Evolutionary conservation across 2,888 invertebrate genomes (phyloP), one percentile per base, ranked within the genome.

Genomic region (Drosophila limbata): DNA sequence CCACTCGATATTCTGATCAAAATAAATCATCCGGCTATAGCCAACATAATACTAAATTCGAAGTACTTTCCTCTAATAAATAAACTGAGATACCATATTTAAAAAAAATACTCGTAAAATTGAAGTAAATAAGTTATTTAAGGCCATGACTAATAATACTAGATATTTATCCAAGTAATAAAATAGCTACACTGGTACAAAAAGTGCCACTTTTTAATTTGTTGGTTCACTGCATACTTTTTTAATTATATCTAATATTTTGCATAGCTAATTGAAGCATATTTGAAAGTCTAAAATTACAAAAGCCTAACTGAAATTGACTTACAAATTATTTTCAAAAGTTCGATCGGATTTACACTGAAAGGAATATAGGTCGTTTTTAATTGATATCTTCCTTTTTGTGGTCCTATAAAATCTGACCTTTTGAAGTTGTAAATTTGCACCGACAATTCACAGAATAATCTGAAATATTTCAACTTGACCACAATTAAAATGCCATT

Each of bases 401-500:
- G 10, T 15, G 31, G 15, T 39, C 13, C 19, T 13, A n/a, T 25
- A 25, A n/a, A 37, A 28, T 55, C 39, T 15, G 35, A 45, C 13
- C 19, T 33, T 63, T 53, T 39, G 19, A 28, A 15, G 8, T 33
- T 47, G 55, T 25, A 17, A 62, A 73, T 55, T 67, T 56, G 51
- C 63, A 37, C 40, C 39, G 28, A 35, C 63, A 67, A 50, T 60
- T 37, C 33, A 50, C 40, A 28, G 53, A 52, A 55, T 47, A 53
- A n/a, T 37, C 21, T 60, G 31, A 45, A 67, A 75, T 68, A 67
- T 68, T 70, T 47, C 62, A 67, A 42, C 64, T 68, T 48, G 69
- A 77, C 81, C 77, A 77, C 84, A 83, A 83, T 83, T 84, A 84
- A 81, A 84, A 65, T 70, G 66, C 66, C 84, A 86, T 79, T 70